Base-by-base conservation (phyloP, 2,113 vertebrate species). In the Eurypyga helias region DNA sequence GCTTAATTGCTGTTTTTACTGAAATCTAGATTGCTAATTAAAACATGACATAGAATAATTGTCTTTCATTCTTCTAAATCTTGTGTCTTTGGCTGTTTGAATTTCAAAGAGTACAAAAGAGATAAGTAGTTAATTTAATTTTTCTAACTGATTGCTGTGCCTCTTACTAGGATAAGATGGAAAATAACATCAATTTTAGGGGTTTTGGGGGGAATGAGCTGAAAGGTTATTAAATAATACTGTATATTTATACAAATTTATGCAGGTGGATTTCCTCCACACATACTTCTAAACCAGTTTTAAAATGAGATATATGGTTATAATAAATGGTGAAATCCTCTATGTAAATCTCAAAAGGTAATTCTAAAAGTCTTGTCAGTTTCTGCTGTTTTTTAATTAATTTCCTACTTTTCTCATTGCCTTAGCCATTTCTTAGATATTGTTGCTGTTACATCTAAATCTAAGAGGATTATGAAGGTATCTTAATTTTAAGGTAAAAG, bases 61-160 rank as follows among this genome's bases (percentile, higher is more conserved):
- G 60, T 79, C 19, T 86, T 90, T 90, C 65, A 55, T 70, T 33
- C 11, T 91, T 31, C 43, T 66, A 80, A 75, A 52, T 80, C 64
- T 93, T 75, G 14, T 73, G 20, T 73, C 21, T 91, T 92, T 84
- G 34, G 6, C 54, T 80, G 29, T 38, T 89, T 85, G 49, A 77
- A 85, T 93, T 93, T 77, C 76, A 85, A 93, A 90, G 46, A 25
- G 12, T 78, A 43, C 36, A 81, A 48, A 19, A 55, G 49, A 78
- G 54, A 71, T 80, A 93, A 88, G 85, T 36, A 87, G 52, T 76
- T 94, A 95, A 85, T 93, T 95, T 84, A 91, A 61, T 90, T 81
- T 96, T 95, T 81, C 61, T n/a, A 81, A 62, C 8, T 46, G 81
- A 79, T 93, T 80, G 17, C 52, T 91, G 7, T 72, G 51, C 57